phyloP scores from a whole-genome alignment of 2,888 invertebrate species.

The Pseudococcus viburni region DNA sequence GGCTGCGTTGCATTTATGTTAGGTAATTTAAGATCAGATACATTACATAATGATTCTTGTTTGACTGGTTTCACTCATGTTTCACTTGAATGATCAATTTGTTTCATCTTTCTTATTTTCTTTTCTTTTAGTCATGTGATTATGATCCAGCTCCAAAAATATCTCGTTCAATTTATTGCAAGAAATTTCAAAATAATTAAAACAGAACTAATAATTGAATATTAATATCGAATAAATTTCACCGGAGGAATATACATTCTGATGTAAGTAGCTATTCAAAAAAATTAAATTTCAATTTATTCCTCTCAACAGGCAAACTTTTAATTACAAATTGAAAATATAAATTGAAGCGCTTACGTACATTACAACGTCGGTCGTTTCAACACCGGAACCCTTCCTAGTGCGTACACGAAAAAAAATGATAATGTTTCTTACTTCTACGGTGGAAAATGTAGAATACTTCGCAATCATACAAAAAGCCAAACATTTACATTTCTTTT shows the following conservation, averaged over 20 bases:
- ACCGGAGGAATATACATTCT: background rate
- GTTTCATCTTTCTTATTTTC: no score
- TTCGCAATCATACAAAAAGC: slow-evolving; percentile 39
- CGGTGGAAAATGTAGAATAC: background rate
- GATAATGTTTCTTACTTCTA: slow-evolving; percentile 13
- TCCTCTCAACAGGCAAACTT: background rate
- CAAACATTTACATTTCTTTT: slow-evolving; percentile 46
- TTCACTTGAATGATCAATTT: no score
- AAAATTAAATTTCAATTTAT: background rate
- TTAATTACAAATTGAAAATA: background rate
- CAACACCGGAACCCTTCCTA: background rate
- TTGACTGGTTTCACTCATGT: no score
- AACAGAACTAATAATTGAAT: no score
- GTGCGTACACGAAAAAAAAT: background rate
- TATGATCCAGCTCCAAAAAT: no score
- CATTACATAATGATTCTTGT: no score
- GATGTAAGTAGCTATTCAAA: background rate
- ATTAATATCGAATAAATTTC: no score
- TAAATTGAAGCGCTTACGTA: background rate
- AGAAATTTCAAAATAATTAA: no score
- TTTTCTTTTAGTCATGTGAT: no score
- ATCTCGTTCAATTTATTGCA: no score
- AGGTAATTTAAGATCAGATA: no score
- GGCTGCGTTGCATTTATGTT: no score
- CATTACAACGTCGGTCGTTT: background rate